These are phyloP conservation scores for Xylophagus ater DNA, from an alignment of 2,888 invertebrate genomes.

Conservation along the genomic window DNA sequence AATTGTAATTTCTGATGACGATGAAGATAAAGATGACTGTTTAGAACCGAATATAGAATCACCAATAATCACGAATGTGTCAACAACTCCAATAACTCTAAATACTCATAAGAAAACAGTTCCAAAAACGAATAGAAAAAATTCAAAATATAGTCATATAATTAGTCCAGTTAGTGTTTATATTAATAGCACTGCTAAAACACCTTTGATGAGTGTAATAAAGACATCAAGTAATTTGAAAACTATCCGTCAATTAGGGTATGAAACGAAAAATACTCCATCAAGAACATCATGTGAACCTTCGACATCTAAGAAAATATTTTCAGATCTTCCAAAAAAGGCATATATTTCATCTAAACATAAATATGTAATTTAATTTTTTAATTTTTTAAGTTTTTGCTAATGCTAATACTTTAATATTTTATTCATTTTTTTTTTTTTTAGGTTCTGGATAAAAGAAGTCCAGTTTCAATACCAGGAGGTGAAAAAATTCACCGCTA, in stretches of 20 bases:
- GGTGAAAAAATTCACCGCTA: slow-evolving; percentile 34
- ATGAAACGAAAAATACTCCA: not conserved
- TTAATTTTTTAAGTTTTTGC: no score
- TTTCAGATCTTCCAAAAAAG: slow-evolving; percentile 29
- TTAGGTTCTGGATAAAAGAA: slow-evolving; percentile 34
- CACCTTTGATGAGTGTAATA: slow-evolving; percentile 33
- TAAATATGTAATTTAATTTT: slow-evolving; percentile 33
- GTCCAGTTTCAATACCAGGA: slow-evolving; percentile 32
- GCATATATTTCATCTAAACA: slow-evolving; percentile 33
- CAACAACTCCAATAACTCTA: no score
- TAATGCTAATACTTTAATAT: no score
- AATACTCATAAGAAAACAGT: no score
- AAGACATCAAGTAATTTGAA: slow-evolving; percentile 23
- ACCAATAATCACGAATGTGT: slow-evolving; percentile 1
- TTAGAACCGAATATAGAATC: slow-evolving; percentile 12
- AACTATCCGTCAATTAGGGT: no score
- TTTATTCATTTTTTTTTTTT: no score
- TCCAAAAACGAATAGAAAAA: slow-evolving; percentile 22
- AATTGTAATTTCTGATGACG: slow-evolving; percentile 14
- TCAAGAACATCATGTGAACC: no score
- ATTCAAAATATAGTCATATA: slow-evolving; percentile 28
- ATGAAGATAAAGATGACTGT: no score
- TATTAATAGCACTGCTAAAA: slow-evolving; percentile 35
- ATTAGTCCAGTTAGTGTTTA: slow-evolving; percentile 39
- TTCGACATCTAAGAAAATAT: not conserved